phyloP scores from a whole-genome alignment of 1,140 invertebrate species.

The Drosophila nikananu region DNA sequence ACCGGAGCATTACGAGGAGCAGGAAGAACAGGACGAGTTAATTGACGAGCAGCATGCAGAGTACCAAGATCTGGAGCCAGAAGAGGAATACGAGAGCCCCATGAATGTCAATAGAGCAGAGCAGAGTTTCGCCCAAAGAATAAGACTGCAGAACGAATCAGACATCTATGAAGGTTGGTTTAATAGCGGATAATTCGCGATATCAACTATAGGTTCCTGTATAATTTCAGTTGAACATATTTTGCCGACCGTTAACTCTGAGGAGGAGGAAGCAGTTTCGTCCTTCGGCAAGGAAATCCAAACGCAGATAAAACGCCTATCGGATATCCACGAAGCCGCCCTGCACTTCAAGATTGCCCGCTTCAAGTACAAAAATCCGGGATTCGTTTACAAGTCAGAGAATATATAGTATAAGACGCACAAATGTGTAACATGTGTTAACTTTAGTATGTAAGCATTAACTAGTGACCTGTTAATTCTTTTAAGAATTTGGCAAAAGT shows the following conservation, averaged over 20 bases:
- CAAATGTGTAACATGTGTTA: not conserved
- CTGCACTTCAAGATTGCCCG: constrained; percentile 79
- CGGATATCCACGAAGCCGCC: constrained; percentile 77
- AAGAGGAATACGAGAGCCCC: not conserved
- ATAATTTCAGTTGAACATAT: constrained; percentile 40
- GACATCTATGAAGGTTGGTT: constrained; percentile 68
- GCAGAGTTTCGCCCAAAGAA: not conserved
- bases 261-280: not conserved
- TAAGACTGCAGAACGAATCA: constrained; percentile 22
- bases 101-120: not conserved
- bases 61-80: constrained; percentile 4
- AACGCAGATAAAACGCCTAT: constrained; percentile 71
- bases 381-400: constrained; percentile 62
- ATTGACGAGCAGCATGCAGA: not conserved
- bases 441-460: constrained; percentile 1
- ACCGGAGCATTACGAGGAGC: constrained; percentile 42
- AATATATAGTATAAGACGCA: not conserved
- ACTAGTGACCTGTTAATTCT: constrained; percentile 20
- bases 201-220: not conserved
- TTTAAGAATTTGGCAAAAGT: constrained; percentile 1
- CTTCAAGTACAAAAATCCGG: constrained; percentile 84
- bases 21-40: constrained; percentile 26
- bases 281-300: constrained; percentile 57
- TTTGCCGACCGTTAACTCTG: constrained; percentile 21
- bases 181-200: accelerated